Conservation (phyloP, 2,113 vertebrate genomes). For the Poicephalus meyeri region DNA sequence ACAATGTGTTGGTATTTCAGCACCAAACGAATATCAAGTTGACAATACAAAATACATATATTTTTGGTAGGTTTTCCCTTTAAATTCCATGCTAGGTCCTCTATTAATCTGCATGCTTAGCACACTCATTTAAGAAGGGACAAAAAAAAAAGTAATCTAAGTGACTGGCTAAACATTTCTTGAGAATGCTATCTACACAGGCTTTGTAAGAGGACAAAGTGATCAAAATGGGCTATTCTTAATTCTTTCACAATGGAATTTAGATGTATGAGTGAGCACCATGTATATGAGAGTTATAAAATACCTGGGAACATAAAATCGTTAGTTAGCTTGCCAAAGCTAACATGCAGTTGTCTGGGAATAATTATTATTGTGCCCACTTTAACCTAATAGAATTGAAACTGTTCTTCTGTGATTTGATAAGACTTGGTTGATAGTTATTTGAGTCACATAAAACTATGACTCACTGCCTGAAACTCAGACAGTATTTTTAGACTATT, state of each 20-base stretch:
- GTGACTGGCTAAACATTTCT: not conserved
- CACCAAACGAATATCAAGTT: not conserved
- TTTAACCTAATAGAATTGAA: not conserved
- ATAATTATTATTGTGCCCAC: not conserved
- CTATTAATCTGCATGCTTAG: not conserved
- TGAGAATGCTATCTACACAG: not conserved
- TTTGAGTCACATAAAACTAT: slow-evolving; percentile 17
- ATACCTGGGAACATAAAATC: not conserved
- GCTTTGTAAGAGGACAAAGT: not conserved
- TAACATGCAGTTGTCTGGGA: not conserved
- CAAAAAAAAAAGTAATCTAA: not conserved
- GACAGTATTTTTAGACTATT: slow-evolving; percentile 35
- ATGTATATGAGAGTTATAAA: not conserved
- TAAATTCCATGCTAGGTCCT: not conserved
- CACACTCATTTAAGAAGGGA: not conserved
- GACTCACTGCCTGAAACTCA: slow-evolving; percentile 62
- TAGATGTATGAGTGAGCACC: not conserved
- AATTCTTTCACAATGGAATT: not conserved
- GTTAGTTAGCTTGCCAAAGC: not conserved
- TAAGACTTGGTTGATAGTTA: slow-evolving; percentile 7
- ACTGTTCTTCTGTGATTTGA: not conserved
- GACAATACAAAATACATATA: not conserved
- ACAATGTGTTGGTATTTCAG: not conserved
- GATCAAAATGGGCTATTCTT: not conserved
- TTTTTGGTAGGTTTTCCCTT: not conserved